These are phyloP conservation scores for Cremastobaeus sp. DNA, from an alignment of 2,888 invertebrate genomes.

Conservation along the genomic window DNA sequence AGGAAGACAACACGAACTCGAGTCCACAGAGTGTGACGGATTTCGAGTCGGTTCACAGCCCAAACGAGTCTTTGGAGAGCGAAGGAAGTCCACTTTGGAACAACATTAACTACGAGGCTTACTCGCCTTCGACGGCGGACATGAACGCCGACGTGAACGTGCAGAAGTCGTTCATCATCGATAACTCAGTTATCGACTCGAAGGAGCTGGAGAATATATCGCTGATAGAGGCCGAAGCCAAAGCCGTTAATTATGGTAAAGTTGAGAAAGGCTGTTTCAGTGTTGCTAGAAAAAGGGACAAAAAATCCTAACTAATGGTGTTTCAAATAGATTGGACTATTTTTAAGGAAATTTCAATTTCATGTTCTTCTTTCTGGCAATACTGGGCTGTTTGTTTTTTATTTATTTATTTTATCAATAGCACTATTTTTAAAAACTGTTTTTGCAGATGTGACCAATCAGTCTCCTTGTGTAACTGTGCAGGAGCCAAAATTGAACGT, in stretches of 20 bases:
- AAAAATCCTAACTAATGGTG: too few relatives aligned
- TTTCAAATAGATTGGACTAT: too few relatives aligned
- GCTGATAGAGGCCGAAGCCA: conserved; percentile 26
- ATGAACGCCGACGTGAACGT: conserved; percentile 68
- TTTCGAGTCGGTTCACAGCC: conserved; percentile 70
- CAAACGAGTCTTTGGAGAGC: conserved; percentile 69
- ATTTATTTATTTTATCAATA: background rate
- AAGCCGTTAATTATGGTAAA: conserved; percentile 18
- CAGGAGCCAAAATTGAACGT: conserved; percentile 68
- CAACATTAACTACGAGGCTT: conserved; percentile 72
- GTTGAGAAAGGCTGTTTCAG: background rate
- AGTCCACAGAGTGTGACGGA: conserved; percentile 71
- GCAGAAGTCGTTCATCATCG: conserved; percentile 66
- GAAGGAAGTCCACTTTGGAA: conserved; percentile 68
- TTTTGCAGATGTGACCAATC: conserved; percentile 54
- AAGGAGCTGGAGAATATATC: conserved; percentile 42
- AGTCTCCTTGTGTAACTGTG: conserved; percentile 59
- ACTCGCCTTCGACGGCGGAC: conserved; percentile 70
- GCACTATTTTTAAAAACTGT: background rate
- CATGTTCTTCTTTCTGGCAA: too few relatives aligned
- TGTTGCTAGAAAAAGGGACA: background rate
- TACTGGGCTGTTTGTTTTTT: background rate
- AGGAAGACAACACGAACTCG: conserved; percentile 68
- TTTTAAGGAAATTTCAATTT: too few relatives aligned
- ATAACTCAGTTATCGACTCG: conserved; percentile 67